A percentile compares a stretch with the other conserved stretches of the same genome.
phyloP scores from a whole-genome alignment of 2,113 vertebrate genomes.

The Penelope pileata region DNA sequence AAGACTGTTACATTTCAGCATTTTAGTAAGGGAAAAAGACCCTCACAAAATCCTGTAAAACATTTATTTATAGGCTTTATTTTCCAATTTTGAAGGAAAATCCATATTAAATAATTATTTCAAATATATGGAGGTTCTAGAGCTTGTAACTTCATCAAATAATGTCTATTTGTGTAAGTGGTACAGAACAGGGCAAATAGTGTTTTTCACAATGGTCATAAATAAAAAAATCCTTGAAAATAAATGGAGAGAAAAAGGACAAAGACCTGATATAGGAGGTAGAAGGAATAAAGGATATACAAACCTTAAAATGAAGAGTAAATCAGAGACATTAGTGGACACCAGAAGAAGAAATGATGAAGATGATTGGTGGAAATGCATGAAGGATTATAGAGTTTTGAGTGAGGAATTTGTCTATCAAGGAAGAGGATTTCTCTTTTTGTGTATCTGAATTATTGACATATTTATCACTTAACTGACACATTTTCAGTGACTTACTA shows the following conservation, averaged over 20 bases:
- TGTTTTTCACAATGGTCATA: accelerated
- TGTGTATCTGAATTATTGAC: not conserved
- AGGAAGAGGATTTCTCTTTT: not conserved
- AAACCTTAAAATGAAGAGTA: not conserved
- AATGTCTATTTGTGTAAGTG: not conserved
- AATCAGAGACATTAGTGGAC: not conserved
- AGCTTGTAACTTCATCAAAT: not conserved
- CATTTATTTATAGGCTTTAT: not conserved
- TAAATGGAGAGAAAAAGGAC: not conserved
- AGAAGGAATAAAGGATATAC: not conserved
- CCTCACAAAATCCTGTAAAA: not conserved
- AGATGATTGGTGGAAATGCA: not conserved
- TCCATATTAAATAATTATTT: not conserved
- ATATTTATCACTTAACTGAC: not conserved
- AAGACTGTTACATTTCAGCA: not conserved
- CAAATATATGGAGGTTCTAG: not conserved
- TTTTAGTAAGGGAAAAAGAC: not conserved
- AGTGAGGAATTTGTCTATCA: not conserved
- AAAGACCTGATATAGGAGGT: not conserved
- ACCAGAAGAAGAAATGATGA: not conserved
- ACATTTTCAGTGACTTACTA: not conserved
- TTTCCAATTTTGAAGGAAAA: not conserved
- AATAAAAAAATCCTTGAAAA: not conserved
- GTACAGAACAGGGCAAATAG: not conserved
- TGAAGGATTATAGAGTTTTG: not conserved